Conservation (phyloP, 2,797 vertebrate species). For the Discoglossus pictus region DNA sequence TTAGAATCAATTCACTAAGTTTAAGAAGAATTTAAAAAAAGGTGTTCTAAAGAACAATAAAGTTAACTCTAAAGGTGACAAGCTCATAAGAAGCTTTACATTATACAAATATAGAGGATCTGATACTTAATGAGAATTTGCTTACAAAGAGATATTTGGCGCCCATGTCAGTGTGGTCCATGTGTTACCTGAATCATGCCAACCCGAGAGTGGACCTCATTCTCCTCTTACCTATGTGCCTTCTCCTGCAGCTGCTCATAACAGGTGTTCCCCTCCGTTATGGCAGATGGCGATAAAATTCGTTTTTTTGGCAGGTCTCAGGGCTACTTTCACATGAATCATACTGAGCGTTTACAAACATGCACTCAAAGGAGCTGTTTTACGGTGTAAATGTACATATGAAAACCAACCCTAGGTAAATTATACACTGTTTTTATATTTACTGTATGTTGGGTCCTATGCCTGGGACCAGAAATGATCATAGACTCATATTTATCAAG, state of each 20-base stretch:
- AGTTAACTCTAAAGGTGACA: no score
- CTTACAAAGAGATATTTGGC: constrained; percentile 63
- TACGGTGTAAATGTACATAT: constrained; percentile 1
- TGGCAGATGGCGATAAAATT: constrained; percentile 79
- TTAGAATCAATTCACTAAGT: no score
- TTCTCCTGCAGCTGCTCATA: constrained; percentile 77
- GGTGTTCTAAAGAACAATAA: no score
- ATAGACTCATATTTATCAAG: no score
- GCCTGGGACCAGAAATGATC: no score
- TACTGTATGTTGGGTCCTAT: no score
- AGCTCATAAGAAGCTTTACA: no score
- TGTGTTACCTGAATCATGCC: constrained; percentile 63
- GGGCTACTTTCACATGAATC: constrained; percentile 60
- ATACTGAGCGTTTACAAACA: constrained; percentile 58
- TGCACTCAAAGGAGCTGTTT: constrained; percentile 1
- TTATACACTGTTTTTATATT: no score
- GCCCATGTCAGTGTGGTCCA: constrained; percentile 58
- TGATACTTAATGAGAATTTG: no score
- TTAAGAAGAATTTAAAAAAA: no score
- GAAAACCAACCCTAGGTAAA: no score
- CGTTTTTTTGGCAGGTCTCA: constrained; percentile 73
- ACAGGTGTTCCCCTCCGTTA: constrained; percentile 75
- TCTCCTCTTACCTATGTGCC: constrained; percentile 68
- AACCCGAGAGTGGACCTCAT: constrained; percentile 61
- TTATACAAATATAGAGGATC: no score